Conservation (phyloP, 2,113 vertebrate genomes). For the Ammodytes dubius region DNA sequence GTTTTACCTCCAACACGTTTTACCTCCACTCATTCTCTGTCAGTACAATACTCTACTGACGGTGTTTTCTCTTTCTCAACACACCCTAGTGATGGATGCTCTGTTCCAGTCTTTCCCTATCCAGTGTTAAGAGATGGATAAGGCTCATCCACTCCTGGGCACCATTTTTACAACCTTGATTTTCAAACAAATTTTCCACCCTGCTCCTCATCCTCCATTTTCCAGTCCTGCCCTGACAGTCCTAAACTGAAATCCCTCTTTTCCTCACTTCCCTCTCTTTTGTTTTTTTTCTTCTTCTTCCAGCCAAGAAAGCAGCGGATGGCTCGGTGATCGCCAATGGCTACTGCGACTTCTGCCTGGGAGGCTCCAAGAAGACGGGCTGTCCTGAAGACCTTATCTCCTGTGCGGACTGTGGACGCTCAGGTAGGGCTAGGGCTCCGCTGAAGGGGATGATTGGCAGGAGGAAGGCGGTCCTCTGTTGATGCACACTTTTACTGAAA, state of each 20-base stretch:
- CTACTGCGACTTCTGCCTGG: slow-evolving; percentile 96
- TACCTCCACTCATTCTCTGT: slow-evolving; percentile 31
- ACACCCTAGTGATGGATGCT: slow-evolving; percentile 19
- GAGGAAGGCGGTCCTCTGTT: slow-evolving; percentile 74
- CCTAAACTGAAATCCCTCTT: not conserved
- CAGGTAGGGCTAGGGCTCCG: slow-evolving; percentile 86
- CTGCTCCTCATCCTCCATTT: slow-evolving; percentile 22
- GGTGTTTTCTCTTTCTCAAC: slow-evolving; percentile 9
- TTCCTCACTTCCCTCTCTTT: slow-evolving; percentile 33
- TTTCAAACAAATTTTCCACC: slow-evolving; percentile 45
- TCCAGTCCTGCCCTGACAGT: not conserved
- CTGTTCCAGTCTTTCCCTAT: slow-evolving; percentile 35
- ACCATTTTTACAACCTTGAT: slow-evolving; percentile 51
- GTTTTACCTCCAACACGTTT: slow-evolving; percentile 30
- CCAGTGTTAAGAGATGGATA: slow-evolving; percentile 26
- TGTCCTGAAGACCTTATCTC: slow-evolving; percentile 96
- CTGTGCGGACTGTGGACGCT: slow-evolving; percentile 95
- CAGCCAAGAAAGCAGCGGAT: slow-evolving; percentile 94
- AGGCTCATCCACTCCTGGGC: slow-evolving; percentile 29
- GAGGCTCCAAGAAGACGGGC: slow-evolving; percentile 95
- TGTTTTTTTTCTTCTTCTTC: slow-evolving; percentile 13
- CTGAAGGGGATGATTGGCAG: slow-evolving; percentile 75
- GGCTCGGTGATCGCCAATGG: slow-evolving; percentile 94
- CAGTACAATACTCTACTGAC: slow-evolving; percentile 8
- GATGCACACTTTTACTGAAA: slow-evolving; percentile 50